These are phyloP conservation scores for Dynastes hyllus DNA, from an alignment of 2,888 invertebrate genomes.

Conservation along the genomic window DNA sequence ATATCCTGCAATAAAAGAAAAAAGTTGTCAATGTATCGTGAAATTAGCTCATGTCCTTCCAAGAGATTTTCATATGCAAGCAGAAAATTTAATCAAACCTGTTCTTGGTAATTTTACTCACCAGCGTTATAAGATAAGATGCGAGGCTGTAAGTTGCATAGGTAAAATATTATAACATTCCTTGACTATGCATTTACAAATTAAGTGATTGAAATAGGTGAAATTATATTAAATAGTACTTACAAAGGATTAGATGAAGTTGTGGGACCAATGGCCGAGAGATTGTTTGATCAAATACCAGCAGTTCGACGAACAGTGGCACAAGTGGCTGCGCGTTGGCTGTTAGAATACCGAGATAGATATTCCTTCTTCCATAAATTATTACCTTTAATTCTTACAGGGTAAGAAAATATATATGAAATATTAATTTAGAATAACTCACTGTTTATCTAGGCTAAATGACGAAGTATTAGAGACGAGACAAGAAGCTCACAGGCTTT, in stretches of 20 bases:
- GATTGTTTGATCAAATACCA: conserved; percentile 89
- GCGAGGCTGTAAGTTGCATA: conserved; percentile 82
- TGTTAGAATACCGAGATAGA: conserved; percentile 85
- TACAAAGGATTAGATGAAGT: conserved; percentile 75
- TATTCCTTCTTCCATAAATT: conserved; percentile 93
- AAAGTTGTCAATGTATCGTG: conserved; percentile 83
- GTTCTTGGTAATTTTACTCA: conserved; percentile 83
- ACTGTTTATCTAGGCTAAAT: conserved; percentile 74
- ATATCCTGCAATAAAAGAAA: conserved; percentile 86
- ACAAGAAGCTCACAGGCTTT: conserved; percentile 76
- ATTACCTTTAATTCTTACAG: conserved; percentile 88
- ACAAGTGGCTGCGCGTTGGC: conserved; percentile 84
- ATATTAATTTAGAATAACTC: conserved; percentile 19
- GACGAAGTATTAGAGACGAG: conserved; percentile 87
- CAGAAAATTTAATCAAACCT: conserved; percentile 83
- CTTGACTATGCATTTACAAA: not conserved
- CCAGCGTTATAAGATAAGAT: conserved; percentile 87
- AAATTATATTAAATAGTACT: conserved; percentile 76
- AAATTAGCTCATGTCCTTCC: conserved; percentile 78
- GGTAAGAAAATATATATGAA: conserved; percentile 71
- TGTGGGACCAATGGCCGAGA: conserved; percentile 87
- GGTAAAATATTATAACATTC: conserved; percentile 70
- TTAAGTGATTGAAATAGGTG: conserved; percentile 67
- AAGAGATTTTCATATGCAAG: conserved; percentile 82
- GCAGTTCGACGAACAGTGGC: conserved; percentile 86